These are phyloP conservation scores for Nicator chloris DNA, from an alignment of 2,113 vertebrate species.

Conservation along the genomic window DNA sequence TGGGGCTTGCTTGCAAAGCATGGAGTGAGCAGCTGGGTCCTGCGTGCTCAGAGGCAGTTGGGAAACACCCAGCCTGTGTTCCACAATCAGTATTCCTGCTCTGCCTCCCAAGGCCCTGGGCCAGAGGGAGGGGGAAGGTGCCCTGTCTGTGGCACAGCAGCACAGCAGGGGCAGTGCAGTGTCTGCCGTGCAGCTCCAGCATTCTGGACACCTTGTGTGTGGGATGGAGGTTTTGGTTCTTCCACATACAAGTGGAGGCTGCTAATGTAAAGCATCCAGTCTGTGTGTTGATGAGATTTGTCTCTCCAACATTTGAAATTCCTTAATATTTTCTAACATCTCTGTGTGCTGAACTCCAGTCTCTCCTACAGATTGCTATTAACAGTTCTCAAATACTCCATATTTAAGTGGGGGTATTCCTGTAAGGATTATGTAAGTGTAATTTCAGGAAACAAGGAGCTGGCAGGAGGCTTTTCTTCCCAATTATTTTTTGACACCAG, in stretches of 20 bases:
- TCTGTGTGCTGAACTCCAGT: accelerated
- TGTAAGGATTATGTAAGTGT: not conserved
- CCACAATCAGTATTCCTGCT: accelerated
- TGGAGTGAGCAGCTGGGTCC: not conserved
- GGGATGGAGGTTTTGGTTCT: not conserved
- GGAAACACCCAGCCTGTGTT: accelerated
- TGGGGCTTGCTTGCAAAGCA: not conserved
- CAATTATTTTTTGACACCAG: not conserved
- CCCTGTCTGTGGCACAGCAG: accelerated
- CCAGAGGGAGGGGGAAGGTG: not conserved
- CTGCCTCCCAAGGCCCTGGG: not conserved
- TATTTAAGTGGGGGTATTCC: not conserved
- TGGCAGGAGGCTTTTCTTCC: not conserved
- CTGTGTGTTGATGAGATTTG: not conserved
- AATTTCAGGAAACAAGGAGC: not conserved
- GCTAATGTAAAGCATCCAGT: not conserved
- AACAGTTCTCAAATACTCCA: not conserved
- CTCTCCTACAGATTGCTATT: not conserved
- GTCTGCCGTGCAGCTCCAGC: accelerated
- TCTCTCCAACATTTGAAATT: not conserved
- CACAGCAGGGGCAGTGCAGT: not conserved
- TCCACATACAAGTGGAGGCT: not conserved
- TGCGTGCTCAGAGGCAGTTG: accelerated
- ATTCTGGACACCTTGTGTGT: accelerated
- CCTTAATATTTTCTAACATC: accelerated